Conservation (phyloP, 1,140 invertebrate genomes). For the Penaeus indicus region DNA sequence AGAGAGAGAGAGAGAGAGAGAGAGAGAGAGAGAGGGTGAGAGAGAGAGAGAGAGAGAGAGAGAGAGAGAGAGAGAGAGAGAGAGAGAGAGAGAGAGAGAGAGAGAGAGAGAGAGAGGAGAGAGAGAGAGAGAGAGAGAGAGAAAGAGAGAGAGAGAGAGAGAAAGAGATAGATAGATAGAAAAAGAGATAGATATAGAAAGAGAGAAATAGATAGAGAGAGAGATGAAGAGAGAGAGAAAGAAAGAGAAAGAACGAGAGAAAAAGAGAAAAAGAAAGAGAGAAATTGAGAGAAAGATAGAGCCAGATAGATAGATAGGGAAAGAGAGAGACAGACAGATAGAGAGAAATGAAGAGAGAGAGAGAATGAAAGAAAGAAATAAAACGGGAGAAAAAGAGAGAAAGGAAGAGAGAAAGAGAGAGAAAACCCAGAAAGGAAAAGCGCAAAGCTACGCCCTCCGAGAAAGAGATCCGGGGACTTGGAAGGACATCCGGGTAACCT, state of each 20-base stretch:
- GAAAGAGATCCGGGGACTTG: too few species aligned
- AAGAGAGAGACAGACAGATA: neutral
- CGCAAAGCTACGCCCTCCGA: too few species aligned
- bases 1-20: neutral
- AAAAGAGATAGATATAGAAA: neutral
- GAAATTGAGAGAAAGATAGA: neutral
- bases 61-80: neutral
- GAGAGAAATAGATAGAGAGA: too few species aligned
- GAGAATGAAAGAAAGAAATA: neutral
- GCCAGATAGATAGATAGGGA: too few species aligned
- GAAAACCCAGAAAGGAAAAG: too few species aligned
- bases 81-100: neutral
- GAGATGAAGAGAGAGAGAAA: neutral
- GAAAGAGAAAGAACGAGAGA: constrained; percentile 32
- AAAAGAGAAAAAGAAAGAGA: constrained; percentile 35
- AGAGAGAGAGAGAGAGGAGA: neutral
- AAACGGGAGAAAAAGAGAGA: neutral
- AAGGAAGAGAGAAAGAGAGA: neutral
- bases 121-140: neutral
- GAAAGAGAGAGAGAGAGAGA: too few species aligned
- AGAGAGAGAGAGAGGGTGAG: constrained; percentile 38
- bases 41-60: constrained; percentile 37
- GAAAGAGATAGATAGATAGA: too few species aligned
- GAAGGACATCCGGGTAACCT: too few species aligned
- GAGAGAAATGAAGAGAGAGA: neutral